Conservation (phyloP, 2,113 vertebrate species). For the Sisor rabdophorus region DNA sequence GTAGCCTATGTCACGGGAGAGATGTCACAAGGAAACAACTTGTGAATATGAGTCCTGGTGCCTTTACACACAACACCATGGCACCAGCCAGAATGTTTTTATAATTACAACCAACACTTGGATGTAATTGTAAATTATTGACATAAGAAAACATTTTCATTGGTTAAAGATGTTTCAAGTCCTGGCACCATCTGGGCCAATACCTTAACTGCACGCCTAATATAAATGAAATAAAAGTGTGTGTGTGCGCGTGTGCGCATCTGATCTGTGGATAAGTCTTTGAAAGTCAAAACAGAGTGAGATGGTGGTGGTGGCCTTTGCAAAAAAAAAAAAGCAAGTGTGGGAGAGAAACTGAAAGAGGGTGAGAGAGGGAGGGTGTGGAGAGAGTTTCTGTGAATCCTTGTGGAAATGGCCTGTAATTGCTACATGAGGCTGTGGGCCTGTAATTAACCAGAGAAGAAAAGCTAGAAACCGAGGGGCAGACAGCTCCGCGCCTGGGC, state of each 20-base stretch:
- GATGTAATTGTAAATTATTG: too few relatives aligned
- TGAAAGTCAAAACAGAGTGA: conserved; percentile 8
- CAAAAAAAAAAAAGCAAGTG: conserved; percentile 19
- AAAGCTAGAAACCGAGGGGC: conserved; percentile 24
- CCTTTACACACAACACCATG: too few relatives aligned
- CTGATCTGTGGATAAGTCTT: background rate
- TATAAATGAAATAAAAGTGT: background rate
- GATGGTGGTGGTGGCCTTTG: conserved; percentile 21
- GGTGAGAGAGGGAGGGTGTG: conserved; percentile 16
- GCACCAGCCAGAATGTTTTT: background rate
- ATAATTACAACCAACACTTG: background rate
- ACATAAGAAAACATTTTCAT: too few relatives aligned
- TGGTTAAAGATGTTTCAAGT: too few relatives aligned
- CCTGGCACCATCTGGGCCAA: too few relatives aligned
- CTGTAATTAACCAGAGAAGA: conserved; percentile 46
- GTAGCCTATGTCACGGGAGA: too few relatives aligned
- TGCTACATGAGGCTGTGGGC: conserved; percentile 40
- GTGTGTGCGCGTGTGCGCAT: background rate
- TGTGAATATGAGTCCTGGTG: too few relatives aligned
- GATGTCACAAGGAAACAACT: too few relatives aligned
- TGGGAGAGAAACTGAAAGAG: conserved; percentile 32
- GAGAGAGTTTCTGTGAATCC: conserved; percentile 30
- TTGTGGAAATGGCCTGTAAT: conserved; percentile 49
- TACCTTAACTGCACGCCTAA: too few relatives aligned
- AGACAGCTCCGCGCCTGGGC: conserved; percentile 4